Evolutionary conservation across 2,797 vertebrate species (phyloP).

Genomic region (Argentina silus): DNA sequence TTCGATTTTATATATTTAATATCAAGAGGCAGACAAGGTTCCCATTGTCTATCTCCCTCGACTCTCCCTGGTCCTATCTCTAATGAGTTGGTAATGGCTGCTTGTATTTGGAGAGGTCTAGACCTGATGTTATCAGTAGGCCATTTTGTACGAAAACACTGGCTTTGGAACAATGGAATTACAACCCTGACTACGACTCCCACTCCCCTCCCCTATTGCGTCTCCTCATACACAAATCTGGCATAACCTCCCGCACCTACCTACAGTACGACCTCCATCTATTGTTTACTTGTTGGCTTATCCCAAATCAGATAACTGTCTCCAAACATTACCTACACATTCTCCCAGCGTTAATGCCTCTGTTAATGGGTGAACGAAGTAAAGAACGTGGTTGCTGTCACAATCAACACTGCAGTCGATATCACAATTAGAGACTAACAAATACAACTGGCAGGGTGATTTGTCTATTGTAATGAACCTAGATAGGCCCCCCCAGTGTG

Average conservation of each 20-base stretch:
- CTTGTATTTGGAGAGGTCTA: slow-evolving; percentile 12
- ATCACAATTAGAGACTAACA: slow-evolving; percentile 55
- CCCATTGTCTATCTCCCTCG: not conserved
- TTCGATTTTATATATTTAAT: too few species aligned
- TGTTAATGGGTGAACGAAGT: slow-evolving; percentile 59
- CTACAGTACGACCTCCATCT: slow-evolving; percentile 30
- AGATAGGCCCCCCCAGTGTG: slow-evolving; percentile 46
- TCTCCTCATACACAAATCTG: slow-evolving; percentile 27
- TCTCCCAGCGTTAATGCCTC: slow-evolving; percentile 61
- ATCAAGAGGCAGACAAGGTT: too few species aligned
- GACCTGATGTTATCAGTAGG: slow-evolving; percentile 21
- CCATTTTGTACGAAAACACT: slow-evolving; percentile 1
- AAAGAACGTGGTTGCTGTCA: slow-evolving; percentile 56
- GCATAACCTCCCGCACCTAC: slow-evolving; percentile 32
- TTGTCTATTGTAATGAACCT: slow-evolving; percentile 67
- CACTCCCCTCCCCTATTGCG: slow-evolving; percentile 18
- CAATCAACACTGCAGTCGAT: slow-evolving; percentile 61
- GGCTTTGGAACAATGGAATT: slow-evolving; percentile 5
- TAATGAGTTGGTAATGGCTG: slow-evolving; percentile 25
- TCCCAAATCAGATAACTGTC: slow-evolving; percentile 60
- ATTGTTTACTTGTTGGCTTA: slow-evolving; percentile 41
- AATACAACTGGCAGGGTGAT: slow-evolving; percentile 57
- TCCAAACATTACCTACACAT: slow-evolving; percentile 53
- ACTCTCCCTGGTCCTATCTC: not conserved
- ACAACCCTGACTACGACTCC: slow-evolving; percentile 9